Percentiles rank a stretch among this genome's conserved stretches.
Evolutionary conservation across 2,113 vertebrate species (phyloP).

Genomic region (Pollachius pollachius): DNA sequence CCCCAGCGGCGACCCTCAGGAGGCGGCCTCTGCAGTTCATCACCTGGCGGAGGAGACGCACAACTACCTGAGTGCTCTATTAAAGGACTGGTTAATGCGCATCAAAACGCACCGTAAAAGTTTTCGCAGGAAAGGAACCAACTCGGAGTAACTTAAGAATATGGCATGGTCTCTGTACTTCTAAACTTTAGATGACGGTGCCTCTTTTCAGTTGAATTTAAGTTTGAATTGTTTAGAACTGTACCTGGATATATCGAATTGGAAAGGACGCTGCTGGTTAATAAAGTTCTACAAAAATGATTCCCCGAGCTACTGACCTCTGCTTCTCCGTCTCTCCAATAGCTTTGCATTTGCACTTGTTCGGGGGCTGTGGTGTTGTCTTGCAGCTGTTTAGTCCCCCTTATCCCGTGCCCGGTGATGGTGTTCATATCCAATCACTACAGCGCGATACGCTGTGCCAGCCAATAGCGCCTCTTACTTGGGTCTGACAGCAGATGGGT

Average conservation of each 20-base stretch:
- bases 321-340: constrained; percentile 12
- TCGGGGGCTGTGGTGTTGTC: constrained; percentile 1
- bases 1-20: constrained; percentile 47
- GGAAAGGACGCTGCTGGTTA: constrained; percentile 77
- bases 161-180: constrained; percentile 64
- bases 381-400: constrained; percentile 52
- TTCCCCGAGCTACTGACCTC: constrained; percentile 16
- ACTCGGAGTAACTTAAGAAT: constrained; percentile 19
- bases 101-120: constrained; percentile 83
- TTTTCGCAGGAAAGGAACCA: constrained; percentile 82
- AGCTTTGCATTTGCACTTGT: constrained; percentile 5
- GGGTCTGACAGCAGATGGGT: constrained; percentile 36
- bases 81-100: constrained; percentile 85
- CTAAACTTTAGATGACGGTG: constrained; percentile 60
- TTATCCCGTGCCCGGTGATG: constrained; percentile 26
- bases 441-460: constrained; percentile 24
- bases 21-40: constrained; percentile 41
- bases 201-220: constrained; percentile 74
- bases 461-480: constrained; percentile 60
- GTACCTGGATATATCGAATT: constrained; percentile 69
- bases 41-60: constrained; percentile 61
- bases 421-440: constrained; percentile 54
- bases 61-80: constrained; percentile 66
- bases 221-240: constrained; percentile 72
- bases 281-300: constrained; percentile 68